Evolutionary conservation across 2,113 vertebrate species (phyloP), one percentile per base, ranked within the genome.

Genomic region (Tauraco erythrolophus): DNA sequence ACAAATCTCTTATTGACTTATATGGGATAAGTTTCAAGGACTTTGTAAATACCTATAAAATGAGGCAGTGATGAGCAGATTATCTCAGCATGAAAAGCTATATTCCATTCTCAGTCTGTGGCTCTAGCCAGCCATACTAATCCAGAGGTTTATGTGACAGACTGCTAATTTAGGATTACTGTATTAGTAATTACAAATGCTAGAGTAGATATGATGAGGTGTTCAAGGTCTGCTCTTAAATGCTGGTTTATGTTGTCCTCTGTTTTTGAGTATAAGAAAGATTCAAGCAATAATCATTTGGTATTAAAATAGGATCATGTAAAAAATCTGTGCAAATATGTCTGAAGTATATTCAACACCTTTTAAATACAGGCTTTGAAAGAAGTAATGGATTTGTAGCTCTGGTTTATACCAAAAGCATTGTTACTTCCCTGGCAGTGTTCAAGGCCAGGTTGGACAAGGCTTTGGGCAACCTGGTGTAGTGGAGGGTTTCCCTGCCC

Each of bases 1-100:
- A 92, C 92, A 92, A 90, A 88, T 85, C 84, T 92, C 37, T 51
- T 90, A 83, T 14, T 95, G 82, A 90, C n/a, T 90, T 88, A 27
- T 4, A 65, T 35, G 43, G 75, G 58, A 35, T 80, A 66, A 48
- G 17, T 90, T 80, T 88, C 82, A 93, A 92, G 84, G 82, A 83
- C 56, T 7, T 64, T 70, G 58, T 62, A 92, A 96, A 83, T 74
- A 70, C 37, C 23, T 85, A 24, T 93, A 54, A 90, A 96, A 86
- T 1, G 1, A 9, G 61, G 25, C 54, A 74, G 9, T 53, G 35
- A 77, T 66, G 54, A 88, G 66, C 66, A 85, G 62, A 74, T 81
- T 17, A 83, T 85, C 70, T 94, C 71, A 22, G 4, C 21, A 22
- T 69, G 78, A 74, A 92, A 90, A 90, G 25, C 46, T 70, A 6